phyloP scores from a whole-genome alignment of 1,140 invertebrate species.

The Coenobita brevimanus region DNA sequence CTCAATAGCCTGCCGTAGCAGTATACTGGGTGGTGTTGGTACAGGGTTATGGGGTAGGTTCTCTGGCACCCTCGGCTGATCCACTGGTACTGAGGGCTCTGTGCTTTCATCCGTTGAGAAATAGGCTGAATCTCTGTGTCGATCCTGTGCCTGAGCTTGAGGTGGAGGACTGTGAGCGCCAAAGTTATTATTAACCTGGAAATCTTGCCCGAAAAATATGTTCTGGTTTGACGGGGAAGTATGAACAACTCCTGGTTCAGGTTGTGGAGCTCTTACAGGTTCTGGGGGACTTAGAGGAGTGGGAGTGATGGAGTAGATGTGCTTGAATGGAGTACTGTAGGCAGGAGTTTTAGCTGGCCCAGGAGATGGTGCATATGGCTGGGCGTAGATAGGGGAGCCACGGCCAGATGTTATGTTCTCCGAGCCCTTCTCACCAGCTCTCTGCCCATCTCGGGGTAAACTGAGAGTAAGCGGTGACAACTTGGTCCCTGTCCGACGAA shows the following conservation, averaged over 20 bases:
- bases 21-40: background rate
- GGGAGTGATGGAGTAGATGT: slow-evolving; percentile 50
- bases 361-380: slow-evolving; percentile 32
- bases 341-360: background rate
- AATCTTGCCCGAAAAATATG: slow-evolving; percentile 49
- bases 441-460: background rate
- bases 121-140: slow-evolving; percentile 50
- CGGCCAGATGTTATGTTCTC: background rate
- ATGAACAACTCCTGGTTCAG: background rate
- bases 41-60: background rate
- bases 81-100: background rate
- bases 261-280: too few species aligned
- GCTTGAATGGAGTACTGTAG: slow-evolving; percentile 31
- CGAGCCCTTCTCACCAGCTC: background rate
- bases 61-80: background rate
- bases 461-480: slow-evolving; percentile 19
- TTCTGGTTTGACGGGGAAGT: slow-evolving; percentile 1
- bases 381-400: slow-evolving; percentile 47
- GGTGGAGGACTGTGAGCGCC: slow-evolving; percentile 2
- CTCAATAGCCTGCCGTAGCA: slow-evolving; percentile 44
- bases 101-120: slow-evolving; percentile 54
- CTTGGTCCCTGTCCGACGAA: slow-evolving; percentile 6
- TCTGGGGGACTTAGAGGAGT: slow-evolving; percentile 33
- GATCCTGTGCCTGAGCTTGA: slow-evolving; percentile 2
- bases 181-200: slow-evolving; percentile 5